These are phyloP conservation scores for Vimba vimba DNA, from an alignment of 2,113 vertebrate genomes.

Conservation along the genomic window DNA sequence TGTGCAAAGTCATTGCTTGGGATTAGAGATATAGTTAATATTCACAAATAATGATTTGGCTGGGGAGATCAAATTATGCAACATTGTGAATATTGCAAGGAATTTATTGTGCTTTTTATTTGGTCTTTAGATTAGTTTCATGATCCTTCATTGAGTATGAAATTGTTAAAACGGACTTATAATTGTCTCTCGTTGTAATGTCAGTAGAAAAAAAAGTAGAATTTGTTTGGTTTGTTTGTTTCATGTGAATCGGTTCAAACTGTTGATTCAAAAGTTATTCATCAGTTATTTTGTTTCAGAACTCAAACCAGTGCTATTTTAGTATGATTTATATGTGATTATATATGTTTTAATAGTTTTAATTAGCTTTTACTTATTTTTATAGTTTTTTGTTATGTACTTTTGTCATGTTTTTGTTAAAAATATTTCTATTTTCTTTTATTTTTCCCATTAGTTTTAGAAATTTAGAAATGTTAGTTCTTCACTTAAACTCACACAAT, in stretches of 20 bases:
- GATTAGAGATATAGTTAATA: neutral
- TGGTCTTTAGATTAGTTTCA: neutral
- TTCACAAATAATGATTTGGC: neutral
- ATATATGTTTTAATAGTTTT: neutral
- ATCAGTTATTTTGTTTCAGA: neutral
- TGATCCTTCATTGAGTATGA: neutral
- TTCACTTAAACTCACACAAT: too few relatives aligned
- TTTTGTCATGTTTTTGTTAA: neutral
- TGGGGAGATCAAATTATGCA: constrained; percentile 11
- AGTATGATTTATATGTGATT: neutral
- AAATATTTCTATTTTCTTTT: neutral
- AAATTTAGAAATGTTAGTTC: too few relatives aligned
- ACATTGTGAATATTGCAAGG: constrained; percentile 8
- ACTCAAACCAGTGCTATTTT: neutral
- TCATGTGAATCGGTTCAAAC: neutral
- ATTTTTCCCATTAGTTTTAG: neutral
- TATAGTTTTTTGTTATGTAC: too few relatives aligned
- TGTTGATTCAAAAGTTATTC: neutral
- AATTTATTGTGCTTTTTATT: neutral
- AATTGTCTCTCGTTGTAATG: neutral
- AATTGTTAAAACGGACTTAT: neutral
- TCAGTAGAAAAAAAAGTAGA: neutral
- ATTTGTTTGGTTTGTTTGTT: neutral
- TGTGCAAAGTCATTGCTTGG: constrained; percentile 8
- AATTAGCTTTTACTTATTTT: neutral